Base-by-base conservation (phyloP, 2,888 invertebrate genomes). In the Eurytoma californica region DNA sequence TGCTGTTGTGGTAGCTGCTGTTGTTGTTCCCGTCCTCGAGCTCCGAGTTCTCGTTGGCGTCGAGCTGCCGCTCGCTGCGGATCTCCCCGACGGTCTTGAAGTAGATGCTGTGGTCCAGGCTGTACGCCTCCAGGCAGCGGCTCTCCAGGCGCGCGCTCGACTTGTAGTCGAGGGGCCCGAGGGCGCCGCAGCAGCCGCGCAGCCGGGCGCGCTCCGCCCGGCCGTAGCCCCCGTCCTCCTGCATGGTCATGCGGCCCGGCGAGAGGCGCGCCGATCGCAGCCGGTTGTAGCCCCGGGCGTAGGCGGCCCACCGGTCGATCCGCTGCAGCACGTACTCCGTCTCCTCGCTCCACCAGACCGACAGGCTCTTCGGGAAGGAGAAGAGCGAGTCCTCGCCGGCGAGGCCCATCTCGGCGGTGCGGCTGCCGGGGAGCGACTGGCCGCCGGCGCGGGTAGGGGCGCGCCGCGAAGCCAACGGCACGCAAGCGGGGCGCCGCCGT, bases 1-100 rank as follows among this genome's bases (percentile, higher is more conserved):
- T 12, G 53, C 39, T 69, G n/a, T 9, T 57, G 51, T 30, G 66
- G 24, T 16, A 53, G 14, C 39, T 30, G 53, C n/a, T 5, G 12
- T 72, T 63, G 18, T 13, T n/a, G 5, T 53, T 30, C 9, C 24
- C 66, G 28, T 75, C 79, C 39, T 58, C 84, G 53, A 83, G 86
- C 57, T 84, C n/a, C 7, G 2, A 14, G 49, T 30, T 57, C 69
- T n/a, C 39, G 16, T 47, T 13, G 53, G 12, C 51, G 65, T 73
- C 58, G 51, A 24, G 18, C 20, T 60, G 20, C 16, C 57, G 18
- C 51, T 67, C 84, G 72, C 82, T 87, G 47, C 83, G 86, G 0
- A 89, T 85, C 68, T 90, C 90, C 3, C 90, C 90, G 39, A 90
- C 86, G 0, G 90, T 90, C 82, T 90, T 89, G 79, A 90, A 90